A percentile compares a stretch with the other conserved stretches of the same genome.
Evolutionary conservation across 2,797 vertebrate species (phyloP).

Genomic region (Rhinophrynus dorsalis): DNA sequence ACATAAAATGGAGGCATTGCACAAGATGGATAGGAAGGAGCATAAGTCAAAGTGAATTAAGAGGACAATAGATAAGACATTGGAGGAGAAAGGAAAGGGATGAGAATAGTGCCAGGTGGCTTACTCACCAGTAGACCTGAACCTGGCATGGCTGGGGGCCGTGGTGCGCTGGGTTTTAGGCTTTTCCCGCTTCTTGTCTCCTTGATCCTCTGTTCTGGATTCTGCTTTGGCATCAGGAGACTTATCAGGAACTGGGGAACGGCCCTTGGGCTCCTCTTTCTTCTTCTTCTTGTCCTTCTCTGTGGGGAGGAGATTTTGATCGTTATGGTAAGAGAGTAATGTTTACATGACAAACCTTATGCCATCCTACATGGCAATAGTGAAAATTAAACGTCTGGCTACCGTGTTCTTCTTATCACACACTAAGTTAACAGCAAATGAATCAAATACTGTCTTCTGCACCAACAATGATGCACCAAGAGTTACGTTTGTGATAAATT

Average conservation of each 20-base stretch:
- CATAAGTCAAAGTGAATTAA: neutral
- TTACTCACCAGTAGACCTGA: conserved; percentile 86
- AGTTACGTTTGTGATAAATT: too few species aligned
- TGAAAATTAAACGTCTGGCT: too few species aligned
- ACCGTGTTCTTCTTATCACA: too few species aligned
- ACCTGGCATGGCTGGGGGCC: conserved; percentile 91
- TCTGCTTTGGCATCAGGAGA: conserved; percentile 72
- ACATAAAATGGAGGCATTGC: neutral
- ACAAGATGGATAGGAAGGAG: neutral
- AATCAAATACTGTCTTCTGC: too few species aligned
- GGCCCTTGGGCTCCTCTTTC: conserved; percentile 80
- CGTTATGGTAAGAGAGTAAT: too few species aligned
- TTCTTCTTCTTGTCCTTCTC: conserved; percentile 86
- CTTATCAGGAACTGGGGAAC: conserved; percentile 57
- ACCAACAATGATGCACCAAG: too few species aligned
- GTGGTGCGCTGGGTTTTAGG: conserved; percentile 83
- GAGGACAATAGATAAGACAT: neutral
- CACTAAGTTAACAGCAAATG: too few species aligned
- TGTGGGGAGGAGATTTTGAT: conserved; percentile 16
- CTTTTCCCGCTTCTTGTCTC: conserved; percentile 87
- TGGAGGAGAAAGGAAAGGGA: neutral
- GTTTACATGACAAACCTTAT: too few species aligned
- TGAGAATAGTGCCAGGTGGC: neutral
- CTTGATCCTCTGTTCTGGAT: conserved; percentile 59
- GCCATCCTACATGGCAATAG: too few species aligned